A percentile compares a stretch with the other conserved stretches of the same genome.
phyloP scores from a whole-genome alignment of 2,797 vertebrate genomes.

The Calcarius lapponicus region DNA sequence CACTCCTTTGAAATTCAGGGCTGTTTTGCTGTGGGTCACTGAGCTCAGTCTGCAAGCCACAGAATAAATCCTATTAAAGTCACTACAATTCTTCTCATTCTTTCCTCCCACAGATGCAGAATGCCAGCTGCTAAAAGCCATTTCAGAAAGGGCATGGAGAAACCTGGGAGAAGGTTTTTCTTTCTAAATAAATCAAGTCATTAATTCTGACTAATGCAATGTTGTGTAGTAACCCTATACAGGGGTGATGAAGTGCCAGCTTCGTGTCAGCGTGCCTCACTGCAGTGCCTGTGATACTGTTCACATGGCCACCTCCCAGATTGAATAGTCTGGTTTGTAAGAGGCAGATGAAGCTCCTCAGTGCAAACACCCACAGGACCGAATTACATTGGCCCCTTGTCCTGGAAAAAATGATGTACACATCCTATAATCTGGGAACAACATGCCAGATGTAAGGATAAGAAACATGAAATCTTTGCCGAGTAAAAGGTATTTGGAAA shows the following conservation, averaged over 20 bases:
- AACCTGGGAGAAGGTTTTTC: conserved; percentile 1
- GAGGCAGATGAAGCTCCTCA: background rate
- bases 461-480: background rate
- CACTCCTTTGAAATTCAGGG: conserved; percentile 48
- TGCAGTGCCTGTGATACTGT: background rate
- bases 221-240: background rate
- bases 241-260: background rate
- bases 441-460: background rate
- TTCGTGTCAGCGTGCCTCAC: background rate
- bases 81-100: conserved; percentile 48
- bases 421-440: background rate
- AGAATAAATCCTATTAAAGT: conserved; percentile 46
- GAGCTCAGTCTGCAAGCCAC: conserved; percentile 38
- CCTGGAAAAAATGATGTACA: background rate
- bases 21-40: conserved; percentile 31
- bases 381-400: background rate
- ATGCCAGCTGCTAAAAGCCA: background rate
- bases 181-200: background rate
- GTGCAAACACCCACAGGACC: background rate
- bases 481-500: background rate
- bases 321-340: background rate
- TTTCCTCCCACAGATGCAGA: conserved; percentile 52
- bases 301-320: background rate
- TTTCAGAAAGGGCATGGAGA: conserved; percentile 45
- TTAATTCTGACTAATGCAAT: background rate